Base-by-base conservation (phyloP, 2,797 vertebrate genomes). In the Todus mexicanus region DNA sequence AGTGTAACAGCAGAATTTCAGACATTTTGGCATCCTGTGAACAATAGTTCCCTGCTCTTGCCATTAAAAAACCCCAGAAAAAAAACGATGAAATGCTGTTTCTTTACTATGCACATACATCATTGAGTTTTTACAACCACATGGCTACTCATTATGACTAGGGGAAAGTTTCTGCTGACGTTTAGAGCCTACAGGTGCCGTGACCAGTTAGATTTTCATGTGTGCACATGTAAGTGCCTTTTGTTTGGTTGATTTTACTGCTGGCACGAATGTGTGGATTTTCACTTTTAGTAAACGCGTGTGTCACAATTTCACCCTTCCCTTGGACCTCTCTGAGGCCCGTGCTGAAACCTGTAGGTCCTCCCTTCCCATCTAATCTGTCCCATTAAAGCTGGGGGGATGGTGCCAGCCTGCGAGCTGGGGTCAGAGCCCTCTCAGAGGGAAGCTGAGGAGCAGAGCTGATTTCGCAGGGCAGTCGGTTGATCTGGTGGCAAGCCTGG, bases 381-480 rank as follows among this genome's bases (percentile, higher is more conserved):
- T 63, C 37, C n/a, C 71, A 38, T 70, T 53, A 74, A 23, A 78
- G 50, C 50, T 45, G 68, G 9, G 3, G 37, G 51, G 20, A 33
- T 33, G 27, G 21, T 65, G 61, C 33, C 45, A 9, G 53, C 4
- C 33, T 71, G 82, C 69, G n/a, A 1, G 0, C 7, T 15, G 64
- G 64, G 85, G 74, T 90, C 86, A 27, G 65, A 71, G 75, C 69
- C 85, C 77, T 84, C 75, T 42, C 80, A 9, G 77, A 17, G 74
- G 71, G 85, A 63, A 64, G 68, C 77, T 53, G 70, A 61, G 66
- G 17, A 70, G 59, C 27, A 5, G 40, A 7, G 63, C 51, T 4
- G 7, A 43, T 53, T 63, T 31, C 3, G 0, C 3, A 2, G 35
- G 11, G 38, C 22, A 9, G 40, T 50, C 3, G 4, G n/a, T 56